Percentiles rank a stretch among this genome's conserved stretches.
phyloP scores from a whole-genome alignment of 2,797 vertebrate genomes.

The Sebastolobus alascanus region DNA sequence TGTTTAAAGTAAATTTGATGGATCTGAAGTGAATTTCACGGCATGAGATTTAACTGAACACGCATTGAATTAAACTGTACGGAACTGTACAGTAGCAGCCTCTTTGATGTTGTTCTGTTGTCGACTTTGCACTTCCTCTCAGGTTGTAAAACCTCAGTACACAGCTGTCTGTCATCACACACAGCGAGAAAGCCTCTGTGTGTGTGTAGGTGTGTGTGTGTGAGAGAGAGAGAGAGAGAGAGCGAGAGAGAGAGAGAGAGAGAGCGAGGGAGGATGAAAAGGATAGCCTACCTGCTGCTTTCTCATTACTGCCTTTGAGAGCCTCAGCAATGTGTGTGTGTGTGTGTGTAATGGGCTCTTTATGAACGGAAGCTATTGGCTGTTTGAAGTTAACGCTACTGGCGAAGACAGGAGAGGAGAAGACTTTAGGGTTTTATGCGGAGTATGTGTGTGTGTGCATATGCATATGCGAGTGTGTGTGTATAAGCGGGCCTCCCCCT shows the following conservation, averaged over 20 bases:
- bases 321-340: constrained; percentile 51
- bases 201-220: constrained; percentile 22
- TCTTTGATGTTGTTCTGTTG: constrained; percentile 71
- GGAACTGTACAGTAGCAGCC: constrained; percentile 47
- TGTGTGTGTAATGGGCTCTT: constrained; percentile 49
- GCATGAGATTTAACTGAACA: neutral
- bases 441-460: constrained; percentile 9
- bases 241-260: neutral
- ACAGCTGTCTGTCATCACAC: constrained; percentile 82
- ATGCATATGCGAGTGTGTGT: constrained; percentile 1
- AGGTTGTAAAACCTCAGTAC: constrained; percentile 69
- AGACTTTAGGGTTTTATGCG: constrained; percentile 31
- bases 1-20: neutral
- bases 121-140: constrained; percentile 70
- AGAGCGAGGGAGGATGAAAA: constrained; percentile 60
- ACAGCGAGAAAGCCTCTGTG: constrained; percentile 63
- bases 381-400: constrained; percentile 79
- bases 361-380: constrained; percentile 73
- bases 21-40: neutral
- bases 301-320: constrained; percentile 74
- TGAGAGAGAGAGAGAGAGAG: neutral
- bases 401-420: constrained; percentile 46
- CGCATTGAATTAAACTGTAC: constrained; percentile 5
- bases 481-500: constrained; percentile 14
- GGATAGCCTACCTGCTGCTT: constrained; percentile 71